These are phyloP conservation scores for Orthosia gracilis DNA, from an alignment of 2,888 invertebrate species.

Conservation along the genomic window DNA sequence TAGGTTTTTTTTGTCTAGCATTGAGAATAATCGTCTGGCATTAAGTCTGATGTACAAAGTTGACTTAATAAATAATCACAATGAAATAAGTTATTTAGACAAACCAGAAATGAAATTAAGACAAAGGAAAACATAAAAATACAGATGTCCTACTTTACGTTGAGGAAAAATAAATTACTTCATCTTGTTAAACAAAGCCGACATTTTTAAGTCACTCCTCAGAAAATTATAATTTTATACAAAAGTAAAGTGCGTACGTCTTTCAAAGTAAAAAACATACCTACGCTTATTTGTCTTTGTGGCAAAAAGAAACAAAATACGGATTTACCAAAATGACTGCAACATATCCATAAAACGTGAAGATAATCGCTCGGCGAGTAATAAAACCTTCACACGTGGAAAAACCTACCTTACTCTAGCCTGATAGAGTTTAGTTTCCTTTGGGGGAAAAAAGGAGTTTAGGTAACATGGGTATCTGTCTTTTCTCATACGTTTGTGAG, in stretches of 20 bases:
- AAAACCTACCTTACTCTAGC: constrained; percentile 30
- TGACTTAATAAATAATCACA: constrained; percentile 1
- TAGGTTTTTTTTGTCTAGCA: background rate
- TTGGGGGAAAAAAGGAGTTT: constrained; percentile 25
- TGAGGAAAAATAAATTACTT: constrained; percentile 39
- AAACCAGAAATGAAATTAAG: constrained; percentile 33
- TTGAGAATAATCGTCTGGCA: background rate
- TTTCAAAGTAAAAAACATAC: constrained; percentile 33
- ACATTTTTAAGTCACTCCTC: constrained; percentile 27
- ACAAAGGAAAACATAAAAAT: constrained; percentile 22
- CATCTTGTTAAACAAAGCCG: constrained; percentile 39
- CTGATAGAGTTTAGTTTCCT: constrained; percentile 48
- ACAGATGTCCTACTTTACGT: constrained; percentile 20
- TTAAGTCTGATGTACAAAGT: no score
- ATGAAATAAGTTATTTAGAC: constrained; percentile 3
- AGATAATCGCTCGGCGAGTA: constrained; percentile 65
- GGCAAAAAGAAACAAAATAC: constrained; percentile 66
- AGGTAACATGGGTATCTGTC: constrained; percentile 60
- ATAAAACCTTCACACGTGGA: constrained; percentile 38
- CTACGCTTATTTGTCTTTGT: constrained; percentile 57
- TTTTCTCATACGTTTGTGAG: constrained; percentile 62
- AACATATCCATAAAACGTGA: constrained; percentile 68
- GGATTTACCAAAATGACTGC: constrained; percentile 67
- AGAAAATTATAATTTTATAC: constrained; percentile 50
- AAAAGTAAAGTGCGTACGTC: constrained; percentile 27